Percentiles rank a stretch among this genome's conserved stretches.
Evolutionary conservation across 2,888 invertebrate species (phyloP).

Genomic region (Drosophila tanythrix): DNA sequence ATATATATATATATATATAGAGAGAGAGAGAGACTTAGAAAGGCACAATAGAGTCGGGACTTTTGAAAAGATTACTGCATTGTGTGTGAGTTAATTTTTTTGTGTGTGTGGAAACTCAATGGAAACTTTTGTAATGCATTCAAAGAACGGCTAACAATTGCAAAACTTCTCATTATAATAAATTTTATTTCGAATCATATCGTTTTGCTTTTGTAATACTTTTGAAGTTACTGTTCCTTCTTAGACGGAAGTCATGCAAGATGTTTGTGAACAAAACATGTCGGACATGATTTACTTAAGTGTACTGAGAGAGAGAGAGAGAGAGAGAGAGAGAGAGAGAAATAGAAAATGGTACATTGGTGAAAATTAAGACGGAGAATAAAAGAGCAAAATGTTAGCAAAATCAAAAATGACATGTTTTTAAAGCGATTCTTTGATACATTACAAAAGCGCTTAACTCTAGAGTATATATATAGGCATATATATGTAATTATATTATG

Average conservation of each 20-base stretch:
- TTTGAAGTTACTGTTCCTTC: constrained; percentile 1
- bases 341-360: background rate
- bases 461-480: constrained; percentile 42
- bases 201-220: constrained; percentile 2
- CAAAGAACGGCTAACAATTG: constrained; percentile 53
- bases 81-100: constrained; percentile 17
- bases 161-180: constrained; percentile 5
- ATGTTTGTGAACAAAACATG: constrained; percentile 6
- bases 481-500: constrained; percentile 41
- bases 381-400: constrained; percentile 47
- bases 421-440: constrained; percentile 60
- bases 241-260: constrained; percentile 35
- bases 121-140: constrained; percentile 60
- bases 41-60: constrained; percentile 6
- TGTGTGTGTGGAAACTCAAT: constrained; percentile 22
- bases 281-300: constrained; percentile 10
- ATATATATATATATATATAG: constrained; percentile 4
- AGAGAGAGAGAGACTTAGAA: constrained; percentile 15
- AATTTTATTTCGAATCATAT: constrained; percentile 5
- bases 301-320: constrained; percentile 19
- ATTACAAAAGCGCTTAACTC: constrained; percentile 72
- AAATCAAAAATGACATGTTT: constrained; percentile 22
- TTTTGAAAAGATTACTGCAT: constrained; percentile 53
- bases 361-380: constrained; percentile 24
- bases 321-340: background rate